Percentiles rank a stretch among this genome's conserved stretches.
Conservation (phyloP, 2,797 vertebrate genomes). For the Karalla daura region DNA sequence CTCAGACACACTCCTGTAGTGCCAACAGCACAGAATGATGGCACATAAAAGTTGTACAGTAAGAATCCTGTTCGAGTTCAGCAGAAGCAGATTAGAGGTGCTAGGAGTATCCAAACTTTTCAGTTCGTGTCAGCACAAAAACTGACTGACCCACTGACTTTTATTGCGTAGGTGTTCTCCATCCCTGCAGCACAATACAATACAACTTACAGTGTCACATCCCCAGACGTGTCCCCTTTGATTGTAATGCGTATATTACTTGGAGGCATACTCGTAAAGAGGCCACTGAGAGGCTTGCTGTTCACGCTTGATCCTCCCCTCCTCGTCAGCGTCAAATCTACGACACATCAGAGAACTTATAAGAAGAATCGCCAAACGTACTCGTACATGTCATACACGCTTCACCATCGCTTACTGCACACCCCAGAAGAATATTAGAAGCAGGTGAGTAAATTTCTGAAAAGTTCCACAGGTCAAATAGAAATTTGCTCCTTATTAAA, state of each 20-base stretch:
- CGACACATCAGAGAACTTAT: conserved; percentile 58
- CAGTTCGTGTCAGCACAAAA: no score
- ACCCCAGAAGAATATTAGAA: conserved; percentile 6
- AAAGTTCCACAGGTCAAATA: conserved; percentile 4
- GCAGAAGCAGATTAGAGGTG: not conserved
- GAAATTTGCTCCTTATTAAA: not conserved
- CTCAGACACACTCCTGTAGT: not conserved
- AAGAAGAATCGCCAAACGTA: conserved; percentile 42
- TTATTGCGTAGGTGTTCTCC: not conserved
- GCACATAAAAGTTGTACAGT: no score
- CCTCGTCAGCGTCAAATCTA: conserved; percentile 48
- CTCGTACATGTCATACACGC: not conserved
- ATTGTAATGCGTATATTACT: not conserved
- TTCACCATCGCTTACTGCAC: not conserved
- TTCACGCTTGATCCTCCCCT: conserved; percentile 61
- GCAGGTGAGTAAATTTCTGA: conserved; percentile 57
- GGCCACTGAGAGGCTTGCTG: not conserved
- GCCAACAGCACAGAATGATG: not conserved
- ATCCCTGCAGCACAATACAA: not conserved
- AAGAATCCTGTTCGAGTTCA: not conserved
- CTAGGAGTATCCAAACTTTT: not conserved
- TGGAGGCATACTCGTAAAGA: not conserved
- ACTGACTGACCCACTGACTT: not conserved
- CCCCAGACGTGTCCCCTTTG: not conserved
- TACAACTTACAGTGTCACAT: not conserved